Conservation (phyloP, 2,797 vertebrate species). For the Phrynocephalus forsythii region DNA sequence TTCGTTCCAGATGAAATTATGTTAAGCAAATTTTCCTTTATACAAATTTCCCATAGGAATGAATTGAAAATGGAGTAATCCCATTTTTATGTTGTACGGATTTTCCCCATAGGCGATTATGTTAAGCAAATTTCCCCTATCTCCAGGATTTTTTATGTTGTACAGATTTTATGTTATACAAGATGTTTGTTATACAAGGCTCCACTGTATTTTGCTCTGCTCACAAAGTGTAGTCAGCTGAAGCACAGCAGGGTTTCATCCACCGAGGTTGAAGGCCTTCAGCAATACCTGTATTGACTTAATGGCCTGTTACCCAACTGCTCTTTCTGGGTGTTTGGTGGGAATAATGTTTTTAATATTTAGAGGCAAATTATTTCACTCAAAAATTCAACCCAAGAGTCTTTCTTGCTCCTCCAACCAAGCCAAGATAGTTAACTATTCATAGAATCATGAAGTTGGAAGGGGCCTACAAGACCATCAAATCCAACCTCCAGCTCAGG, state of each 20-base stretch:
- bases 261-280: neutral
- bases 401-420: neutral
- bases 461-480: too few relatives aligned
- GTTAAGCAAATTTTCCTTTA: too few relatives aligned
- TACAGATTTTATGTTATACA: too few relatives aligned
- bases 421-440: neutral
- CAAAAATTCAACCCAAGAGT: neutral
- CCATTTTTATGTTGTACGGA: too few relatives aligned
- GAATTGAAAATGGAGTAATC: too few relatives aligned
- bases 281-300: neutral
- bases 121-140: too few relatives aligned
- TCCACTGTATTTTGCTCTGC: neutral
- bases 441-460: neutral
- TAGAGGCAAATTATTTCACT: neutral
- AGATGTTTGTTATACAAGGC: too few relatives aligned
- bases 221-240: neutral
- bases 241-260: neutral
- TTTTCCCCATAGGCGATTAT: too few relatives aligned
- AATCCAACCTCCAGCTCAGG: too few relatives aligned
- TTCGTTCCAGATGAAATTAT: too few relatives aligned
- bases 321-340: neutral
- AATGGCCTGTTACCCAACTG: neutral
- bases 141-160: too few relatives aligned
- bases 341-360: neutral
- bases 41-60: too few relatives aligned